Base-by-base conservation (phyloP, 2,888 invertebrate species). In the Scaptomyza tumidula region DNA sequence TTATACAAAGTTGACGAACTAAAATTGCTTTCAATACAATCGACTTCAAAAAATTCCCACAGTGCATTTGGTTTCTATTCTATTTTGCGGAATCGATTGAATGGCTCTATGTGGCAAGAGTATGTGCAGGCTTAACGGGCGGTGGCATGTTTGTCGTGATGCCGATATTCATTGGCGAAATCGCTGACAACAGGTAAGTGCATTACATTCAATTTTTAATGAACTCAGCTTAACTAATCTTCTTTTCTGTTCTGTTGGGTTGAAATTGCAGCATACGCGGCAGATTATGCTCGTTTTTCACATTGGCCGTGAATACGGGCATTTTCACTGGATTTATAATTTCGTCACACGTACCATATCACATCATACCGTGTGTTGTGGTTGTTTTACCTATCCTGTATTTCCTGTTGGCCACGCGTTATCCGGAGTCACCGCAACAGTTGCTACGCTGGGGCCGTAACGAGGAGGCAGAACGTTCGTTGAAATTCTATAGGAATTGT, bases 111-210 rank as follows among this genome's bases (percentile, higher is more conserved):
- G 73, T 88, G n/a, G 91, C 90, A 5, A 79, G 92, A 11, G 60
- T 90, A 3, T 82, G 88, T 31, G 85, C 81, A 3, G 92, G 92
- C 6, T 29, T 90, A 14, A 89, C 90, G 2, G 92, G 92, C 9
- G 92, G 92, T 24, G 92, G 91, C 16, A 55, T 88, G 31, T 90
- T 83, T 35, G 71, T 90, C 6, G 84, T 88, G 0, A 57, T 91
- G 37, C 91, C 92, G 27, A 83, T 92, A 14, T 92, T 87, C 48
- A 86, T 92, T 11, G 86, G 91, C 1, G 92, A 92, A 86, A 92
- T 92, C 27, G 80, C 92, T 0, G 90, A 91, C 66, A 84, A 85
- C 29, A 84, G 79, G 92, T 92, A 68, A 87, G 89, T 80, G 56
- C 3, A 11, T 50, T 6, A 6, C n/a, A n/a, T 6, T 37, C 1